Conservation (phyloP, 2,888 invertebrate genomes). For the Flabesymbios commensalis region DNA sequence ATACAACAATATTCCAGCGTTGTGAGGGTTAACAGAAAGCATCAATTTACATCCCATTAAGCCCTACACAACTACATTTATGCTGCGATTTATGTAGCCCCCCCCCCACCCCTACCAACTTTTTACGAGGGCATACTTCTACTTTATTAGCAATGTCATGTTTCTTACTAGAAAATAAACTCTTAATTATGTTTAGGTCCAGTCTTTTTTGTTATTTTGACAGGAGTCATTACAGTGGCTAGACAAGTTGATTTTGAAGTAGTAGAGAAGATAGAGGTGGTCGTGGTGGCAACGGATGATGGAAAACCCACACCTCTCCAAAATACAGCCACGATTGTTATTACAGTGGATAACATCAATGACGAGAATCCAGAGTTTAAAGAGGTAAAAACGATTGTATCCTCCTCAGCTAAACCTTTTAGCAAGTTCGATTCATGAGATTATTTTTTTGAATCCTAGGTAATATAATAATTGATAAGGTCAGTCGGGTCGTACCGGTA, state of each 20-base stretch:
- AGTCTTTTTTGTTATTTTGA: neutral
- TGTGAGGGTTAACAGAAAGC: too few species aligned
- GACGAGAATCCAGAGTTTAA: conserved; percentile 82
- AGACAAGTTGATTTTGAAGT: conserved; percentile 84
- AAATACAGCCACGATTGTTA: conserved; percentile 76
- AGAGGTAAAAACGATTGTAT: conserved; percentile 31
- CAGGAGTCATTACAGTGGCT: conserved; percentile 77
- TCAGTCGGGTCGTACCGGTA: neutral
- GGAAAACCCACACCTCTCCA: conserved; percentile 85
- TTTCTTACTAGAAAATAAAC: neutral
- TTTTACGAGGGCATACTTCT: neutral
- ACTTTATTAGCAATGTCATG: neutral
- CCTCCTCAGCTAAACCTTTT: neutral
- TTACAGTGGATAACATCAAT: conserved; percentile 81
- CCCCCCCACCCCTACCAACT: too few species aligned
- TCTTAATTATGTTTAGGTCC: neutral
- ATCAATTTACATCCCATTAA: too few species aligned
- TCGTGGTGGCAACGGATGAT: conserved; percentile 80
- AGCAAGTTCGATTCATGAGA: neutral
- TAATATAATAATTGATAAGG: neutral
- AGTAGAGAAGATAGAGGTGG: conserved; percentile 76
- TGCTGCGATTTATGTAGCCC: neutral
- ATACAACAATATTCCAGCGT: too few species aligned
- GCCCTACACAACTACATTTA: too few species aligned
- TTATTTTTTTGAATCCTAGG: neutral